phyloP scores from a whole-genome alignment of 2,888 invertebrate genomes.

The Tachina fera region DNA sequence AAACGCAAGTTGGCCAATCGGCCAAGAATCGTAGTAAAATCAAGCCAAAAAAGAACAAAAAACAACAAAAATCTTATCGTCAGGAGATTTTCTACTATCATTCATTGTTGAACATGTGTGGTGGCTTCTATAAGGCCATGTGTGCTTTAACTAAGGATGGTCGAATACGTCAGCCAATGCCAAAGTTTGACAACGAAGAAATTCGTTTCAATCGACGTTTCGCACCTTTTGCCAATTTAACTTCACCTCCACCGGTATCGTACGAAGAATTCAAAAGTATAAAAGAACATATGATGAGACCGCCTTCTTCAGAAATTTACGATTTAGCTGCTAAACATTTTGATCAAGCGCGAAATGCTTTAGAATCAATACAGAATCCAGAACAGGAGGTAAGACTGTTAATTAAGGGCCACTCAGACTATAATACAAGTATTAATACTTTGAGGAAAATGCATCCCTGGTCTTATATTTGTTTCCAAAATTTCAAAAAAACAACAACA shows the following conservation, averaged over 20 bases:
- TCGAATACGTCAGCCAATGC: slow-evolving; percentile 92
- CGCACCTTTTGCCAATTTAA: slow-evolving; percentile 92
- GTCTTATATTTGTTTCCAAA: no score
- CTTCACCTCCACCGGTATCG: slow-evolving; percentile 95
- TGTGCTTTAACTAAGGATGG: slow-evolving; percentile 94
- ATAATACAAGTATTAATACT: no score
- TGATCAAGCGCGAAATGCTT: slow-evolving; percentile 92
- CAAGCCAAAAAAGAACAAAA: slow-evolving; percentile 83
- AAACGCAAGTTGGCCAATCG: slow-evolving; percentile 74
- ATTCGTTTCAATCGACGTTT: slow-evolving; percentile 98
- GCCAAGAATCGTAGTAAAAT: slow-evolving; percentile 82
- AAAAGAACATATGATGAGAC: slow-evolving; percentile 87
- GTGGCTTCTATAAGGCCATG: slow-evolving; percentile 97
- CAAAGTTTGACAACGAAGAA: slow-evolving; percentile 95
- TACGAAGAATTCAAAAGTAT: slow-evolving; percentile 95
- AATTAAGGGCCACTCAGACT: no score
- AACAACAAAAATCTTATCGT: slow-evolving; percentile 90
- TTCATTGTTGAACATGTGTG: slow-evolving; percentile 96
- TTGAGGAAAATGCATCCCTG: no score
- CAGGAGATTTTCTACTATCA: slow-evolving; percentile 94
- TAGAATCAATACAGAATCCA: slow-evolving; percentile 92
- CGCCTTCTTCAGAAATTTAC: slow-evolving; percentile 87
- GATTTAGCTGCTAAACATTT: slow-evolving; percentile 95
- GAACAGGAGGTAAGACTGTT: slow-evolving; percentile 88
- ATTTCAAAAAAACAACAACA: no score